phyloP scores from a whole-genome alignment of 2,113 vertebrate species.

The Nannobrachium achirus region DNA sequence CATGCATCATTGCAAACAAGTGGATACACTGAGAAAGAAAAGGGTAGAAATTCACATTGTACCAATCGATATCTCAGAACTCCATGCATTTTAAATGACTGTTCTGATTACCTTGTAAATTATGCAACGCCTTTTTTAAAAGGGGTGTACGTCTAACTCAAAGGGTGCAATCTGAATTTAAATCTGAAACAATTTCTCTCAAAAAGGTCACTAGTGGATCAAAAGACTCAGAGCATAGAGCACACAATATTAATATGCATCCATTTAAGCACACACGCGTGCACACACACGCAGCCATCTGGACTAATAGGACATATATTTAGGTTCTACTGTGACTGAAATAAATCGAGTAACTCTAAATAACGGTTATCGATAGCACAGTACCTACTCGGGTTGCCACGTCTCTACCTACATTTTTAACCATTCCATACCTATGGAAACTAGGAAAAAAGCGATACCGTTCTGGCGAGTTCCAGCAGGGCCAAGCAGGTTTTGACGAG shows the following conservation, averaged over 20 bases:
- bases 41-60: constrained; percentile 10
- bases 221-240: constrained; percentile 40
- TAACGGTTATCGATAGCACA: no score
- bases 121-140: constrained; percentile 17
- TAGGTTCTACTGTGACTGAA: no score
- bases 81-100: constrained; percentile 47
- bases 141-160: constrained; percentile 31
- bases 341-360: no score
- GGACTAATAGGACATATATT: constrained; percentile 10
- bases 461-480: no score
- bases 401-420: no score
- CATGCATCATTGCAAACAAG: constrained; percentile 10
- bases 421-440: no score
- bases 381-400: no score
- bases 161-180: constrained; percentile 38
- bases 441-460: no score
- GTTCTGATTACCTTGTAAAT: constrained; percentile 35
- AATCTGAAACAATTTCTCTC: constrained; percentile 7
- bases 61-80: constrained; percentile 12
- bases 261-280: constrained; percentile 32
- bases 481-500: no score
- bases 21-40: not conserved
- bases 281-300: constrained; percentile 41
- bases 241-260: constrained; percentile 37
- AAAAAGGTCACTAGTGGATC: constrained; percentile 56